phyloP scores from a whole-genome alignment of 2,888 invertebrate genomes.

The Ceraclea dissimilis region DNA sequence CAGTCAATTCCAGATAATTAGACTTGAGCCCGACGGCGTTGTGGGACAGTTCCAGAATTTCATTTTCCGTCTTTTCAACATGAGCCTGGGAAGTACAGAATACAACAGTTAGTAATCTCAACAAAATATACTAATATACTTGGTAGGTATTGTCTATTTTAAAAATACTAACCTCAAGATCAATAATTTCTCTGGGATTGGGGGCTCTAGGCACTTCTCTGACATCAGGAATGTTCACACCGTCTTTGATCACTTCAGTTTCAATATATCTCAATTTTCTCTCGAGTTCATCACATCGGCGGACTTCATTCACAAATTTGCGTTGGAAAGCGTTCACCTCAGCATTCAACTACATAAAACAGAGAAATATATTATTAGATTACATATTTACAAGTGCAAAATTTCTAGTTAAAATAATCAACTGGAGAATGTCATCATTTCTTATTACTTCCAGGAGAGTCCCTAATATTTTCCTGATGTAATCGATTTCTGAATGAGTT shows the following conservation, averaged over 20 bases:
- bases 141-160: too few relatives aligned
- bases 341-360: slow-evolving; percentile 63
- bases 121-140: too few relatives aligned
- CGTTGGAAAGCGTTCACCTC: slow-evolving; percentile 85
- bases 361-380: too few relatives aligned
- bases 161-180: slow-evolving; percentile 67
- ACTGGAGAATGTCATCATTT: too few relatives aligned
- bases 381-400: too few relatives aligned
- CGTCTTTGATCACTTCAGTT: slow-evolving; percentile 76
- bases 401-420: too few relatives aligned
- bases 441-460: too few relatives aligned
- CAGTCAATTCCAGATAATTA: slow-evolving; percentile 86
- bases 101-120: neutral
- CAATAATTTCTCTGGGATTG: slow-evolving; percentile 78
- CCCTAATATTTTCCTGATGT: too few relatives aligned
- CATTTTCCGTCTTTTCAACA: slow-evolving; percentile 92
- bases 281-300: slow-evolving; percentile 89
- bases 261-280: slow-evolving; percentile 80
- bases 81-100: slow-evolving; percentile 57
- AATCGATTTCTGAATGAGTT: too few relatives aligned
- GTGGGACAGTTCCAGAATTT: slow-evolving; percentile 86
- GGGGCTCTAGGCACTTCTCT: slow-evolving; percentile 71
- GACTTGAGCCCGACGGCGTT: slow-evolving; percentile 88
- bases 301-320: slow-evolving; percentile 85
- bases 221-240: slow-evolving; percentile 68